Percentiles rank a stretch among this genome's conserved stretches.
These are phyloP conservation scores for Urophycis tenuis DNA, from an alignment of 2,797 vertebrate genomes.

Conservation along the genomic window DNA sequence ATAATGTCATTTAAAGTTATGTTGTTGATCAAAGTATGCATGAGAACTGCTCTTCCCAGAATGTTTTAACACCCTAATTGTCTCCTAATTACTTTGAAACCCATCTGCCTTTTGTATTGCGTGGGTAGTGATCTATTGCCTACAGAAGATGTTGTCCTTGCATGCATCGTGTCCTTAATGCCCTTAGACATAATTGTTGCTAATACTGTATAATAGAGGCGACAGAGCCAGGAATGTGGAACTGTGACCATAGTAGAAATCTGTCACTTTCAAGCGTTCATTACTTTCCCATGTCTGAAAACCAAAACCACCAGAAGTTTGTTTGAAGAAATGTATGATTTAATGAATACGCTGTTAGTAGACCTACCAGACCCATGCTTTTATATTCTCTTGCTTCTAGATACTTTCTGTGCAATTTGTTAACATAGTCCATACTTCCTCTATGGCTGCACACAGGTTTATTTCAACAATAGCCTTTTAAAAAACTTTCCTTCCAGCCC, in stretches of 20 bases:
- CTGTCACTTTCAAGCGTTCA: constrained; percentile 11
- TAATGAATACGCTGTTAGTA: not conserved
- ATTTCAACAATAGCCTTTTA: constrained; percentile 18
- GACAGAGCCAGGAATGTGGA: constrained; percentile 36
- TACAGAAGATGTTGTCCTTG: constrained; percentile 39
- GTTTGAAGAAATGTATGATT: not conserved
- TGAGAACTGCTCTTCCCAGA: constrained; percentile 68
- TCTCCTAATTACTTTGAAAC: constrained; percentile 53
- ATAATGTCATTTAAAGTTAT: constrained; percentile 34
- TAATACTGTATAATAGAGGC: constrained; percentile 45
- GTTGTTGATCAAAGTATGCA: constrained; percentile 74
- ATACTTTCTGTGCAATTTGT: not conserved
- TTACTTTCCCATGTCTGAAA: not conserved
- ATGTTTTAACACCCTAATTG: constrained; percentile 64
- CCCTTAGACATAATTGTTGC: constrained; percentile 45
- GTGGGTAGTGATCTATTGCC: constrained; percentile 61
- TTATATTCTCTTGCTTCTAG: constrained; percentile 15
- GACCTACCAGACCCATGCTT: constrained; percentile 3
- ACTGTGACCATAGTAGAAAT: constrained; percentile 30
- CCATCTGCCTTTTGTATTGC: constrained; percentile 58
- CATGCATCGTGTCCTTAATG: constrained; percentile 55
- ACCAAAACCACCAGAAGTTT: not conserved
- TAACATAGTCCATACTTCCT: not conserved
- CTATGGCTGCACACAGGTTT: too few species aligned
- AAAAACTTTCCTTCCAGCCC: not conserved